Evolutionary conservation across 2,113 vertebrate species (phyloP).

Genomic region (Forbesichthys papilliferus): DNA sequence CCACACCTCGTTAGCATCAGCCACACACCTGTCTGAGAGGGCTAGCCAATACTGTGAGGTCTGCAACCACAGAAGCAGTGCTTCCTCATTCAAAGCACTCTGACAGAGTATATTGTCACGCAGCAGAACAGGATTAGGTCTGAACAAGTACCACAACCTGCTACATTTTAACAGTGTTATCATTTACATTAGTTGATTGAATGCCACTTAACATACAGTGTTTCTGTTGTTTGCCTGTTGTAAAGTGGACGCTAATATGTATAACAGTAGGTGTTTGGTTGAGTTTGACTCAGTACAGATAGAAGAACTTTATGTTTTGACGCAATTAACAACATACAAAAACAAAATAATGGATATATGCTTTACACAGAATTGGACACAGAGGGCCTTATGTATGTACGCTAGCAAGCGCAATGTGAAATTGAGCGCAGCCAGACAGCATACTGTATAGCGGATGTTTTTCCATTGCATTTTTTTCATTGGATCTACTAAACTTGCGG

Average conservation of each 20-base stretch:
- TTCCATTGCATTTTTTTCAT: too few relatives aligned
- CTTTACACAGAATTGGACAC: background rate
- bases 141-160: constrained; percentile 60
- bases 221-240: constrained; percentile 57
- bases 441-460: too few relatives aligned
- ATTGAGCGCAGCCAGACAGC: too few relatives aligned
- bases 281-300: constrained; percentile 32
- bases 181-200: constrained; percentile 49
- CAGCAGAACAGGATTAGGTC: constrained; percentile 15
- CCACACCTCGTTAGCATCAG: constrained; percentile 15
- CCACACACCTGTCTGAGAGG: constrained; percentile 43
- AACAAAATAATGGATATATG: constrained; percentile 57
- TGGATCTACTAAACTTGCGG: too few relatives aligned
- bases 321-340: constrained; percentile 23
- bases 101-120: background rate
- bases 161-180: constrained; percentile 43
- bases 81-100: background rate
- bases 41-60: constrained; percentile 19
- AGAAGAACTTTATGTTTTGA: constrained; percentile 40
- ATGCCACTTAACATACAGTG: constrained; percentile 45
- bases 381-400: too few relatives aligned
- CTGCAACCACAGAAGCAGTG: constrained; percentile 13
- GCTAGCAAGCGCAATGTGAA: too few relatives aligned
- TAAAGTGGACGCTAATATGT: constrained; percentile 52
- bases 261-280: constrained; percentile 47